Percentiles rank a stretch among this genome's conserved stretches.
Conservation (phyloP, 2,797 vertebrate species). For the Sebastes hubbsi region DNA sequence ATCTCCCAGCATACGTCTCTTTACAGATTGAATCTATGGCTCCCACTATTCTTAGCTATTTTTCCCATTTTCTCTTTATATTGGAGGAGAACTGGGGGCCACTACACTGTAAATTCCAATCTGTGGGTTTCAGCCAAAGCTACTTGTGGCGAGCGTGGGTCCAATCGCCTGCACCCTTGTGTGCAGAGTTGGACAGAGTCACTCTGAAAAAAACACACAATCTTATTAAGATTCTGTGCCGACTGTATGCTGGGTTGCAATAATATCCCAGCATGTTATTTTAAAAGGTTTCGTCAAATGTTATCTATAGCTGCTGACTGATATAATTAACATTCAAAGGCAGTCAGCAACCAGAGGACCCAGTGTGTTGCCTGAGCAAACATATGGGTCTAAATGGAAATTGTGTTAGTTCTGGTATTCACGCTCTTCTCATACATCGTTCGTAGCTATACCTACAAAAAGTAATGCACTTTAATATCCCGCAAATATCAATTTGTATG, state of each 20-base stretch:
- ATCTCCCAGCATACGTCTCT: slow-evolving; percentile 18
- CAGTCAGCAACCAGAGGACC: neutral
- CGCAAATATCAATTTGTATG: neutral
- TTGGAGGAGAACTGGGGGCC: slow-evolving; percentile 40
- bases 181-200: slow-evolving; percentile 36
- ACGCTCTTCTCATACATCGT: accelerated
- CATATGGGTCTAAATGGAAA: neutral
- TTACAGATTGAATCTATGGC: slow-evolving; percentile 37
- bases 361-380: neutral
- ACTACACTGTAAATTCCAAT: slow-evolving; percentile 54
- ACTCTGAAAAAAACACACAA: neutral
- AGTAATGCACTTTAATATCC: neutral
- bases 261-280: slow-evolving; percentile 27
- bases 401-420: neutral
- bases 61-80: slow-evolving; percentile 38
- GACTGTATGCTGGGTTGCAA: slow-evolving; percentile 16
- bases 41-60: slow-evolving; percentile 49
- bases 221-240: slow-evolving; percentile 43
- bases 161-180: slow-evolving; percentile 41
- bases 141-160: slow-evolving; percentile 60
- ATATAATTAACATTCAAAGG: neutral
- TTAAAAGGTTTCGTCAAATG: slow-evolving; percentile 11
- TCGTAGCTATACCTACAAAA: neutral
- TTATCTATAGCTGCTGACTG: neutral
- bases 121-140: slow-evolving; percentile 61